Evolutionary conservation across 2,888 invertebrate species (phyloP), one percentile per base, ranked within the genome.

Genomic region (Choristoneura rosaceana): DNA sequence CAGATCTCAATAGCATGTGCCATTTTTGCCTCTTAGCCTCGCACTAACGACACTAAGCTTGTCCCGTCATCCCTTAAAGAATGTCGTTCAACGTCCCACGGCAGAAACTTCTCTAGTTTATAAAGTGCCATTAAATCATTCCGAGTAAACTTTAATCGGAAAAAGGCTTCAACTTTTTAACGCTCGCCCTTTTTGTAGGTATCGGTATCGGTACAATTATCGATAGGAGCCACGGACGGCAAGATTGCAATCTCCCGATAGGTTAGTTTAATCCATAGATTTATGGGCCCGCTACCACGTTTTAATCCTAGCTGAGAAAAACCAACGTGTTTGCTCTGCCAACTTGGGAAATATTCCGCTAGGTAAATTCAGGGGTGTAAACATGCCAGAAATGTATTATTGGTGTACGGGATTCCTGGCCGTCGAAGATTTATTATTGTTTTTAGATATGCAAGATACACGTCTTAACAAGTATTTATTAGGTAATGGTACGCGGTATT

Each of bases 191-290:
- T 82, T 85, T 86, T 82, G 80, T 78, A 84, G 82, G 87, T 87
- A 88, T 87, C 87, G 87, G 88, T 88, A 88, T 89, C 88, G 82
- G 84, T 81, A 89, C 91, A 91, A 91, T 92, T 92, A 92, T 90
- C 91, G 89, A 88, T 85, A 86, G 86, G 80, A 75, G 78, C 79
- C 84, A 87, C 85, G 85, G 86, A 86, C 85, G 87, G 81, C 76
- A 81, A 88, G 92, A 92, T 93, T 83, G 88, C 88, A 88, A 92
- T 92, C 92, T 90, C 81, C 74, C 84, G 90, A 91, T 90, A 86
- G 89, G 91, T 90, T 87, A 85, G 90, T 89, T 91, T 88, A 90
- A 91, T 90, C 91, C 87, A 84, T 81, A 88, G 90, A 92, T 92
- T 92, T 92, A 93, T 91, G 84, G 90, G 82, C 80, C 77, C 76